A percentile compares a stretch with the other conserved stretches of the same genome.
phyloP scores from a whole-genome alignment of 2,888 invertebrate genomes.

The Seladonia tumulorum region DNA sequence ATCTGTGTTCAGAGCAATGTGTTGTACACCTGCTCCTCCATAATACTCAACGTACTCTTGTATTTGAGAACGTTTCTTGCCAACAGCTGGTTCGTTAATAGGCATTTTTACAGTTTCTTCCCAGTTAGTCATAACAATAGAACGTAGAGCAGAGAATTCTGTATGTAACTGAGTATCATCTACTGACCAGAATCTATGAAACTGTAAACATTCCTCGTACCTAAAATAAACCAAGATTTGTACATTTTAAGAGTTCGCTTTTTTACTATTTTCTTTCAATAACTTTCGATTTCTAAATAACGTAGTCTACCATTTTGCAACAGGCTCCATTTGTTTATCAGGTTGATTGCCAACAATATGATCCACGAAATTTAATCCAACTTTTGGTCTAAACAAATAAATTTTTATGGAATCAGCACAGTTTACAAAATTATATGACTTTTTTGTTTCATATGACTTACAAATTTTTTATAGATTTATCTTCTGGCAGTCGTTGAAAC shows the following conservation, averaged over 20 bases:
- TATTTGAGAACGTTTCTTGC: conserved; percentile 98
- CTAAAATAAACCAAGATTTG: conserved; percentile 79
- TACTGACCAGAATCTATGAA: conserved; percentile 98
- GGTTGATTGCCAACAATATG: conserved; percentile 99
- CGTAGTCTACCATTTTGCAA: conserved; percentile 91
- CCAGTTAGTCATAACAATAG: conserved; percentile 98
- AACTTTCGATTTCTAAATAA: neutral
- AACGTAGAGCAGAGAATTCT: conserved; percentile 97
- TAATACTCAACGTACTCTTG: conserved; percentile 99
- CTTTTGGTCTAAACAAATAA: conserved; percentile 86
- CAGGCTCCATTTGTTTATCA: conserved; percentile 94
- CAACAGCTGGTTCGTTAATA: conserved; percentile 98
- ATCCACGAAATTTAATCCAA: conserved; percentile 95
- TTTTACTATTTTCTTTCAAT: neutral
- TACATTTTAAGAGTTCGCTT: neutral
- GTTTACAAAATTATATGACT: neutral
- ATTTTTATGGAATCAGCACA: neutral
- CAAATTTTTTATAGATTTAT: conserved; percentile 87
- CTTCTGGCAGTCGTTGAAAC: conserved; percentile 86
- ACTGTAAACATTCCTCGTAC: conserved; percentile 90
- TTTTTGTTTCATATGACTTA: conserved; percentile 82
- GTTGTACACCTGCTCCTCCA: conserved; percentile 98
- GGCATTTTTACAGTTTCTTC: conserved; percentile 99
- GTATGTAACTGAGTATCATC: conserved; percentile 98
- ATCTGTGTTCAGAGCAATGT: conserved; percentile 97